These are phyloP conservation scores for Poeciliopsis gracilis DNA, from an alignment of 2,797 vertebrate genomes.

Conservation along the genomic window DNA sequence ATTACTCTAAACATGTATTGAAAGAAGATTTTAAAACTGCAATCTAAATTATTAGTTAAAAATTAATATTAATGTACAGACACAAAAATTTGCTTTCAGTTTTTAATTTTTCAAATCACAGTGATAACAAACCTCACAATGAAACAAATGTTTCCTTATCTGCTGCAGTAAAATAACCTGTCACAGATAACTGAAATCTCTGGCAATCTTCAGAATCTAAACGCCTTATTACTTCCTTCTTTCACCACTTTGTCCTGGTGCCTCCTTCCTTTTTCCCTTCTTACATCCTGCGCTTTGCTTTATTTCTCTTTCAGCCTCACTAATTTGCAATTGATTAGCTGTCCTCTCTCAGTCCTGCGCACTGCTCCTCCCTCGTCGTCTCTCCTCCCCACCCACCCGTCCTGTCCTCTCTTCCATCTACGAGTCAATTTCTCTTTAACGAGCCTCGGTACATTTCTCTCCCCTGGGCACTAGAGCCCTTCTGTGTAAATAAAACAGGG, in stretches of 20 bases:
- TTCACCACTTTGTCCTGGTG: slow-evolving; percentile 51
- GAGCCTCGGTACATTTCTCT: slow-evolving; percentile 77
- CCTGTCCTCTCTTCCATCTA: slow-evolving; percentile 61
- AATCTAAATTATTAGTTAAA: background rate
- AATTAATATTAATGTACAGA: background rate
- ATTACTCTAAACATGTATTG: background rate
- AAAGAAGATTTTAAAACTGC: background rate
- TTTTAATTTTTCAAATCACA: background rate
- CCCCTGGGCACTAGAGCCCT: slow-evolving; percentile 84
- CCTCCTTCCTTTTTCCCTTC: slow-evolving; percentile 32
- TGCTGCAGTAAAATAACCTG: slow-evolving; percentile 59
- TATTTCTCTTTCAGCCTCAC: slow-evolving; percentile 70
- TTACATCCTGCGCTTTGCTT: slow-evolving; percentile 52
- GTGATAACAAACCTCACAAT: slow-evolving; percentile 35
- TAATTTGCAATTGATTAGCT: slow-evolving; percentile 82
- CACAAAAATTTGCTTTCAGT: background rate
- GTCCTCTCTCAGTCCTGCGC: slow-evolving; percentile 63
- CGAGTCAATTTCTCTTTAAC: slow-evolving; percentile 97
- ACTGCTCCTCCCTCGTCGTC: slow-evolving; percentile 23
- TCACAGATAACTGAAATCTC: slow-evolving; percentile 57
- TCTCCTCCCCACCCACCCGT: slow-evolving; percentile 8
- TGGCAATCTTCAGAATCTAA: slow-evolving; percentile 62
- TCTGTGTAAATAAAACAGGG: slow-evolving; percentile 89
- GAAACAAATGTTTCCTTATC: slow-evolving; percentile 37
- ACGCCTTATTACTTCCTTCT: slow-evolving; percentile 68